phyloP scores from a whole-genome alignment of 1,140 invertebrate genomes.

The Cydia fagiglandana region DNA sequence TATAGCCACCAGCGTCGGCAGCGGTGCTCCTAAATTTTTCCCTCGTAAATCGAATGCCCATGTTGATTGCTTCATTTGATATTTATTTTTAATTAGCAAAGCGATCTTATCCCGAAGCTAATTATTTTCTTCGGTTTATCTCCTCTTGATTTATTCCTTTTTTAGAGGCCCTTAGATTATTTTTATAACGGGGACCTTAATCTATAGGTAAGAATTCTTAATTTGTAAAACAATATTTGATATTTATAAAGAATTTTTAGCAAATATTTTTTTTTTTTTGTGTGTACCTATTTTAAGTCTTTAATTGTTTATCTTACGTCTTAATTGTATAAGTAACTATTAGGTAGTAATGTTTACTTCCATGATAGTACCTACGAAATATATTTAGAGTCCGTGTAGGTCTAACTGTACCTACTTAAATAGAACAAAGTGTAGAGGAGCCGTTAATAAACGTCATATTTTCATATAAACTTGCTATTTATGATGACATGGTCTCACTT shows the following conservation, averaged over 20 bases:
- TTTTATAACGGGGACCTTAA: not conserved
- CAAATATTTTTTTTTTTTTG: not conserved
- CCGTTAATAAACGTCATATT: no score
- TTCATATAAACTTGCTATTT: no score
- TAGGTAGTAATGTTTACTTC: no score
- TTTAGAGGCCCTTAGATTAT: conserved; percentile 1
- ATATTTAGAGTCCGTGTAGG: no score
- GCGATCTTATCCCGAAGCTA: conserved; percentile 44
- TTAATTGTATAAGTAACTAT: no score
- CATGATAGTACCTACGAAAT: no score
- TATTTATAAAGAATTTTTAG: not conserved
- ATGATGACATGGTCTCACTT: no score
- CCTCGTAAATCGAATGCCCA: conserved; percentile 32
- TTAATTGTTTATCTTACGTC: no score
- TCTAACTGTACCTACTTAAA: no score
- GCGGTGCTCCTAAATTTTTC: conserved; percentile 19
- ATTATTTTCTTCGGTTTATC: conserved; percentile 56
- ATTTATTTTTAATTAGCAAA: conserved; percentile 72
- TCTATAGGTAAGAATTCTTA: no score
- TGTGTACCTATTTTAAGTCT: no score
- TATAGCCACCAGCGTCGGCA: not conserved
- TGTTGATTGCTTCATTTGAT: conserved; percentile 60
- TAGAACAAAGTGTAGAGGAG: no score
- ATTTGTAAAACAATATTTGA: not conserved
- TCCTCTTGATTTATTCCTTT: conserved; percentile 54